Evolutionary conservation across 1,140 invertebrate genomes (phyloP).

Genomic region (Drosophila punjabiensis): DNA sequence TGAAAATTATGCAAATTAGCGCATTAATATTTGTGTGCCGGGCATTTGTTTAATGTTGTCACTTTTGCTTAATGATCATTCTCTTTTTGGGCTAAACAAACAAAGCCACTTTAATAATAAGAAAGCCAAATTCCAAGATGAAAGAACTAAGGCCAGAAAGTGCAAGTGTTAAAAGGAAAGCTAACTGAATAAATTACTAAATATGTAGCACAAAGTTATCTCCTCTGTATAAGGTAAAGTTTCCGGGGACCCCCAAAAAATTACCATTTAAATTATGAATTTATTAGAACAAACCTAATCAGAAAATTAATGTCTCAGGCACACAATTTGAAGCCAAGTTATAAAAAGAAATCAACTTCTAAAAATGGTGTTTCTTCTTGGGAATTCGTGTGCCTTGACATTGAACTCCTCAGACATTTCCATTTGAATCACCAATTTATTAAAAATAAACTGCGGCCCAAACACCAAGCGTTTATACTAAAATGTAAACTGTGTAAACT

Average conservation of each 20-base stretch:
- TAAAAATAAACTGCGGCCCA: slow-evolving; percentile 3
- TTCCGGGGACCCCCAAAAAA: slow-evolving; percentile 3
- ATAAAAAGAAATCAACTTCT: slow-evolving; percentile 12
- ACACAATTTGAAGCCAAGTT: not conserved
- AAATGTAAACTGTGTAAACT: slow-evolving; percentile 38
- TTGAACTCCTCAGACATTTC: slow-evolving; percentile 1
- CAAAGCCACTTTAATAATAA: slow-evolving; percentile 23
- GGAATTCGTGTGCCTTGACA: slow-evolving; percentile 7
- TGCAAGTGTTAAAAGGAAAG: slow-evolving; percentile 13
- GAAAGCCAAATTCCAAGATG: slow-evolving; percentile 21
- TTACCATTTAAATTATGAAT: slow-evolving; percentile 21
- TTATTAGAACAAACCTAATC: not conserved
- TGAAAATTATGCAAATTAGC: slow-evolving; percentile 73
- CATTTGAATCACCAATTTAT: slow-evolving; percentile 19
- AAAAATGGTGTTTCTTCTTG: not conserved
- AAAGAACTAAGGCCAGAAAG: slow-evolving; percentile 14
- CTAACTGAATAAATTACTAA: slow-evolving; percentile 1
- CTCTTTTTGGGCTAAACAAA: slow-evolving; percentile 34
- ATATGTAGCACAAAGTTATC: not conserved
- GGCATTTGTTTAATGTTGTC: slow-evolving; percentile 56
- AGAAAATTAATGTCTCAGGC: not conserved
- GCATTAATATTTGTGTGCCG: slow-evolving; percentile 61
- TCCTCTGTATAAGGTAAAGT: not conserved
- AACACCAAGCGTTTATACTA: slow-evolving; percentile 24
- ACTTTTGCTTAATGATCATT: slow-evolving; percentile 58